Base-by-base conservation (phyloP, 2,113 vertebrate species). In the Paramormyrops kingsleyae region DNA sequence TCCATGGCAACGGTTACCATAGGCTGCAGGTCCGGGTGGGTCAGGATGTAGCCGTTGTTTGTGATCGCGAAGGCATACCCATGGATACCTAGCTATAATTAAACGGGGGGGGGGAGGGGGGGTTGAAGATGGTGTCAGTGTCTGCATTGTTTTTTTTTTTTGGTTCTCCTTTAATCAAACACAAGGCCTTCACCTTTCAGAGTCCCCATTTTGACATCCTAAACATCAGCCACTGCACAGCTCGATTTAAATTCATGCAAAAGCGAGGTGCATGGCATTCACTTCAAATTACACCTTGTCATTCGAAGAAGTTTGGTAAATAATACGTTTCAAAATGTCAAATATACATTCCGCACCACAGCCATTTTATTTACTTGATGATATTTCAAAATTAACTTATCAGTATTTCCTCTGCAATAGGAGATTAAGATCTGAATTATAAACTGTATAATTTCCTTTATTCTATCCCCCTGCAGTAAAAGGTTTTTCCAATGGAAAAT, bases 61-160 rank as follows among this genome's bases (percentile, higher is more conserved):
- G 99, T 99, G 94, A 99, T 99, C 92, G 99, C 99, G 94, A 99
- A 99, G 91, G 98, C 97, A 62, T 99, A 99, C 91, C 99, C 99
- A 0, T 99, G 98, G 95, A 99, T 99, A 90, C 99, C 99, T 94
- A 99, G 94, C 99, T 99, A 94, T 88, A 95, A 94, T 50, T 90
- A 89, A 83, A 92, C 1, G 91, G 62, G 87, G 91, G 5, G 62
- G 39, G 89, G 91, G 89, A 15, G 89, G 53, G 56, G 86, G 44
- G 87, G 4, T 90, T 52, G 50, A 52, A 56, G 19, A 56, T 39
- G 9, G 52, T 44, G 42, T 94, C 15, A 92, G 62, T 87, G 56
- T 88, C 44, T 80, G 39, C 27, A 66, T 87, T 77, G 70, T 77
- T 31, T 77, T 35, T 42, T 12, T 77, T 77, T 6, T 13, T 77